phyloP scores from a whole-genome alignment of 1,140 invertebrate species.

The Drosophila rufa region DNA sequence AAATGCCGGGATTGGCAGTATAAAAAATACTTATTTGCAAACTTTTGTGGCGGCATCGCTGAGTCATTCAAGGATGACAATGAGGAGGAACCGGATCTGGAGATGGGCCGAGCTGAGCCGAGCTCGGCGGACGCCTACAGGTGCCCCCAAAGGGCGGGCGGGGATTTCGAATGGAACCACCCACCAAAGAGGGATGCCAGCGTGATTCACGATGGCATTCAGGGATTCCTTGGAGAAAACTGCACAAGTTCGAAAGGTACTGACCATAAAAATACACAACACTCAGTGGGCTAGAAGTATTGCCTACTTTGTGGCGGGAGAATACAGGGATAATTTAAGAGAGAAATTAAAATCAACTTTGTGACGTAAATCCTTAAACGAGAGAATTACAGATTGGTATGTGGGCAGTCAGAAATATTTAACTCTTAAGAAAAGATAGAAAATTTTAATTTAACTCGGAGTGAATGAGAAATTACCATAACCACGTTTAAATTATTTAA shows the following conservation, averaged over 20 bases:
- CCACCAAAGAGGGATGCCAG: slow-evolving; percentile 23
- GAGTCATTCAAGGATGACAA: slow-evolving; percentile 68
- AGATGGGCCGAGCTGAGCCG: slow-evolving; percentile 2
- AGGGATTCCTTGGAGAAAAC: slow-evolving; percentile 1
- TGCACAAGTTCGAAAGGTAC: neutral
- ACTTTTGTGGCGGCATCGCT: slow-evolving; percentile 76
- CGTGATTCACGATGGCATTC: slow-evolving; percentile 40
- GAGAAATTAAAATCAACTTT: neutral
- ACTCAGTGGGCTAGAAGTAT: neutral
- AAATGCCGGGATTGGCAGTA: slow-evolving; percentile 56
- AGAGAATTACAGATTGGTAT: neutral
- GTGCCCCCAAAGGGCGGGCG: slow-evolving; percentile 38
- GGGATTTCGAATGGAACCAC: neutral
- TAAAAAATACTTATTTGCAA: slow-evolving; percentile 83
- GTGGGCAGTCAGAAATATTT: neutral
- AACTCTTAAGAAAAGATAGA: no score
- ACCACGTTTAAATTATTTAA: slow-evolving; percentile 13
- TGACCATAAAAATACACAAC: slow-evolving; percentile 5
- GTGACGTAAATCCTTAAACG: neutral
- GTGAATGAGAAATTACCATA: neutral
- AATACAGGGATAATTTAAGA: neutral
- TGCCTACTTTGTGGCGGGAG: neutral
- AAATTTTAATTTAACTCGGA: neutral
- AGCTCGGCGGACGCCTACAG: slow-evolving; percentile 49
- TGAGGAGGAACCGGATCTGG: slow-evolving; percentile 37